Conservation (phyloP, 1,140 invertebrate genomes). For the Eulimnadia texana region DNA sequence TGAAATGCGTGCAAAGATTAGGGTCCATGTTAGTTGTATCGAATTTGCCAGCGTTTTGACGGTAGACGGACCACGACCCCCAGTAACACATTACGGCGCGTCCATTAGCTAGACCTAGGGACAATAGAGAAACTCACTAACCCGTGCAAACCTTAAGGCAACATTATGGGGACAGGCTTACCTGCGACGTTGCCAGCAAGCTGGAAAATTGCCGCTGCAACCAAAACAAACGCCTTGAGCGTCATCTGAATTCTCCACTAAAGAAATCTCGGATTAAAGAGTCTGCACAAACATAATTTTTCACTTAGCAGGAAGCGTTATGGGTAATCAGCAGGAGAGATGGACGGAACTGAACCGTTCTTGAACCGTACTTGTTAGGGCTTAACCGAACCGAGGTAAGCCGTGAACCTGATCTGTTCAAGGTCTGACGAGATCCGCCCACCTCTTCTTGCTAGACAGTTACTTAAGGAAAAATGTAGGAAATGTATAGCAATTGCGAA, state of each 20-base stretch:
- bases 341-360: too few relatives aligned
- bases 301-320: neutral
- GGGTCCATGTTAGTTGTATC: conserved; percentile 54
- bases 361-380: too few relatives aligned
- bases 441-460: too few relatives aligned
- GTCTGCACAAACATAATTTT: neutral
- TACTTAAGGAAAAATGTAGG: too few relatives aligned
- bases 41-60: conserved; percentile 45
- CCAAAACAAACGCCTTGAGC: neutral
- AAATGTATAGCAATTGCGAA: too few relatives aligned
- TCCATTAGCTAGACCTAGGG: conserved; percentile 22
- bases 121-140: neutral
- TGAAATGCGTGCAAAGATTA: conserved; percentile 65
- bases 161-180: neutral
- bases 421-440: too few relatives aligned
- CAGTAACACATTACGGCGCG: conserved; percentile 66
- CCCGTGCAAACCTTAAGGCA: neutral
- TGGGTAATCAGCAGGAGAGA: neutral
- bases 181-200: neutral
- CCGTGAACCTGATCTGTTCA: too few relatives aligned
- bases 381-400: too few relatives aligned
- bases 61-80: conserved; percentile 60
- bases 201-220: neutral
- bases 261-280: neutral
- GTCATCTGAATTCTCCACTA: neutral